phyloP scores from a whole-genome alignment of 2,797 vertebrate species.

The Enteromius mattozi region DNA sequence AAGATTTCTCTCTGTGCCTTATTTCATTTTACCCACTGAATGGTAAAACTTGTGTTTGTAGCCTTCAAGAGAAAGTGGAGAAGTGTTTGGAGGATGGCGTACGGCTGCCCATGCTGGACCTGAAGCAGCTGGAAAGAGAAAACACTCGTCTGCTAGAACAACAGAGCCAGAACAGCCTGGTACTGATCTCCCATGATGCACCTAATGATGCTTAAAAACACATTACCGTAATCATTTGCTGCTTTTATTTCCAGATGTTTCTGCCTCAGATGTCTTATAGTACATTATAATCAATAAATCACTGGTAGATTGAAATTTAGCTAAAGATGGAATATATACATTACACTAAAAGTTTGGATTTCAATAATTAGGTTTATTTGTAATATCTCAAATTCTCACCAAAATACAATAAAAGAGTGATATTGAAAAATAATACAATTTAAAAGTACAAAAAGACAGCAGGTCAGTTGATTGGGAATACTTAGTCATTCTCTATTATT shows the following conservation, averaged over 20 bases:
- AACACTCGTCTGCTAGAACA: constrained; percentile 85
- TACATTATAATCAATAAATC: no score
- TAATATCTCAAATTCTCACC: background rate
- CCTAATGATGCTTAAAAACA: background rate
- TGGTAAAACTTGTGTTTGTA: constrained; percentile 62
- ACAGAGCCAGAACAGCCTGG: constrained; percentile 85
- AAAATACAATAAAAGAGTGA: background rate
- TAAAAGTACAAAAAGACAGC: background rate
- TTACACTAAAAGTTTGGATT: background rate
- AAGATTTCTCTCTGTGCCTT: background rate
- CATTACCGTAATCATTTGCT: background rate
- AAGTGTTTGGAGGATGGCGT: constrained; percentile 93
- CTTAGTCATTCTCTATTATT: background rate
- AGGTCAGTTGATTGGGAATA: background rate
- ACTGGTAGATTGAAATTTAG: no score
- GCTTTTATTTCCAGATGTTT: background rate
- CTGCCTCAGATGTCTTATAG: background rate
- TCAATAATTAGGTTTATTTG: background rate
- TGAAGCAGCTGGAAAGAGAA: constrained; percentile 90
- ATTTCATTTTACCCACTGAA: background rate
- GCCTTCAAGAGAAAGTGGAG: constrained; percentile 93
- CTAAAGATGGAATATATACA: no score
- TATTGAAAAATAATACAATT: background rate
- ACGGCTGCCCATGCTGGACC: constrained; percentile 89
- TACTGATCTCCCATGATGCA: constrained; percentile 58